Conservation (phyloP, 2,888 invertebrate genomes). For the Phoronis australis region DNA sequence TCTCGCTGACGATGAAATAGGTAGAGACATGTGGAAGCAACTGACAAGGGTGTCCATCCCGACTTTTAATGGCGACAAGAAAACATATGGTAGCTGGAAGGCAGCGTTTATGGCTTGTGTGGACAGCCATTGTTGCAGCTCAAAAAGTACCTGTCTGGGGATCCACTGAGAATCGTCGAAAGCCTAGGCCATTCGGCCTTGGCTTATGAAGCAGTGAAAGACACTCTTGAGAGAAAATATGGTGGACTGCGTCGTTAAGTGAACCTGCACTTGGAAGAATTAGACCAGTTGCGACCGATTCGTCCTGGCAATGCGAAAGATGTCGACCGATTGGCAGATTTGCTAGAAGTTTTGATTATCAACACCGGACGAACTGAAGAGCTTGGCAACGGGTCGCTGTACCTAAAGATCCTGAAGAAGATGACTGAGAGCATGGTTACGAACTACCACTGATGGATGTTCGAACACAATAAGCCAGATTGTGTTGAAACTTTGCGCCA, state of each 20-base stretch:
- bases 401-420: slow-evolving; percentile 6
- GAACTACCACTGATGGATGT: slow-evolving; percentile 4
- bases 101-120: slow-evolving; percentile 10
- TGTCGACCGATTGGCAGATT: slow-evolving; percentile 7
- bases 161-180: too few relatives aligned
- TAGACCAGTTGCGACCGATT: slow-evolving; percentile 8
- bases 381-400: slow-evolving; percentile 3
- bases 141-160: slow-evolving; percentile 9
- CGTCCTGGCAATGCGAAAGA: slow-evolving; percentile 4
- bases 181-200: too few relatives aligned
- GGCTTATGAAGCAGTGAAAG: too few relatives aligned
- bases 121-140: slow-evolving; percentile 11
- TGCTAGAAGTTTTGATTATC: slow-evolving; percentile 6
- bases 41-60: too few relatives aligned
- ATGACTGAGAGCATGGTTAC: slow-evolving; percentile 5
- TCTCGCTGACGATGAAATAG: too few relatives aligned
- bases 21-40: too few relatives aligned
- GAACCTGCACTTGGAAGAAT: too few relatives aligned
- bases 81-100: slow-evolving; percentile 11
- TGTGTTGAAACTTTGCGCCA: slow-evolving; percentile 5
- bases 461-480: slow-evolving; percentile 4
- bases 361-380: slow-evolving; percentile 5
- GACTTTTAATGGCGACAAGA: slow-evolving; percentile 10
- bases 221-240: too few relatives aligned
- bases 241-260: slow-evolving; percentile 8